These are phyloP conservation scores for Leucopsar rothschildi DNA, from an alignment of 2,113 vertebrate genomes.

Conservation along the genomic window DNA sequence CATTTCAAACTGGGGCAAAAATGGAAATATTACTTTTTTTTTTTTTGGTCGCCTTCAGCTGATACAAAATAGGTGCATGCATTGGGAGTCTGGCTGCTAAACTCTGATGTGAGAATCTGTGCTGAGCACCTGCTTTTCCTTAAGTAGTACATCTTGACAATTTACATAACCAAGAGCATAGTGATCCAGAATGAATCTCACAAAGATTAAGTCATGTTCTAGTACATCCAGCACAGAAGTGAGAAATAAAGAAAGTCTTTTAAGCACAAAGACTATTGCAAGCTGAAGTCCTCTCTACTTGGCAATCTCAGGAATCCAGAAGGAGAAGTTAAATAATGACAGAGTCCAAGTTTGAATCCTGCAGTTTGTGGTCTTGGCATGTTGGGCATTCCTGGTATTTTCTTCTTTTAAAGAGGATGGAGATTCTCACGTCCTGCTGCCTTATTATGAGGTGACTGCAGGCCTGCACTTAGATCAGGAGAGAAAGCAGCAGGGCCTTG, in stretches of 20 bases:
- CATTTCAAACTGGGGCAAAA: neutral
- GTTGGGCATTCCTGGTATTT: neutral
- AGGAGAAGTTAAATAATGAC: neutral
- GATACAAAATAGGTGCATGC: neutral
- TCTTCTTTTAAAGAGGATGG: neutral
- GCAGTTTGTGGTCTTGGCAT: neutral
- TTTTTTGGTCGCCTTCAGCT: neutral
- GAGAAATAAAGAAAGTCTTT: neutral
- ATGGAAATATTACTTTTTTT: neutral
- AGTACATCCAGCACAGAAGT: neutral
- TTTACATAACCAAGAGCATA: neutral
- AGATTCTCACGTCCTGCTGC: neutral
- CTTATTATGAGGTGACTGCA: neutral
- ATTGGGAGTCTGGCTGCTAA: neutral
- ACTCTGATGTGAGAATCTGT: neutral
- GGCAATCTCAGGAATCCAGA: neutral
- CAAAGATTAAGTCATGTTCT: neutral
- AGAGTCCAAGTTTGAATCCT: neutral
- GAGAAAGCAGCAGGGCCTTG: neutral
- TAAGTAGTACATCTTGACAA: neutral
- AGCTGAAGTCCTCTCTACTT: neutral
- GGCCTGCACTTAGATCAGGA: neutral
- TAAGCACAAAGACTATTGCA: neutral
- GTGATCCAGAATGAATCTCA: neutral
- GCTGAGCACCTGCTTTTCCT: neutral